phyloP scores from a whole-genome alignment of 2,888 invertebrate species.

The Anarsia innoxiella region DNA sequence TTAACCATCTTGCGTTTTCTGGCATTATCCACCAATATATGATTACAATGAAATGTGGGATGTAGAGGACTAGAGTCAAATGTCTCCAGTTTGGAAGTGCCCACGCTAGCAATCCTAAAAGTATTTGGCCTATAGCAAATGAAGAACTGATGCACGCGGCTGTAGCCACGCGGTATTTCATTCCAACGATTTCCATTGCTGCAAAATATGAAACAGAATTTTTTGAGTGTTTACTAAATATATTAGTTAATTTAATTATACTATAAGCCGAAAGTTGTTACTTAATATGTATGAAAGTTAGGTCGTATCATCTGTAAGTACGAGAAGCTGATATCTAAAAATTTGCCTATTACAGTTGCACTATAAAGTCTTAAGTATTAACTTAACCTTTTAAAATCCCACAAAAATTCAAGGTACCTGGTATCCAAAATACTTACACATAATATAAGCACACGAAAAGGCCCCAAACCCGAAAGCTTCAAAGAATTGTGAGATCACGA shows the following conservation, averaged over 20 bases:
- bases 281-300: too few relatives aligned
- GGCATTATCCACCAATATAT: constrained; percentile 58
- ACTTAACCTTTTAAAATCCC: too few relatives aligned
- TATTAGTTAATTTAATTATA: too few relatives aligned
- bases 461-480: constrained; percentile 80
- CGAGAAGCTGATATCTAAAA: too few relatives aligned
- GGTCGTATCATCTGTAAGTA: too few relatives aligned
- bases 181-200: constrained; percentile 85
- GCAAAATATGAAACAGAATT: too few relatives aligned
- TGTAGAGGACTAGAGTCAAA: constrained; percentile 77
- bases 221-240: too few relatives aligned
- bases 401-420: too few relatives aligned
- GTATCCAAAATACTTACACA: constrained; percentile 31
- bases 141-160: constrained; percentile 80
- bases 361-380: too few relatives aligned
- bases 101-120: constrained; percentile 81
- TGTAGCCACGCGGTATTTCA: constrained; percentile 79
- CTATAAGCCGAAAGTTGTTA: too few relatives aligned
- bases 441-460: constrained; percentile 80
- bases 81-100: constrained; percentile 79
- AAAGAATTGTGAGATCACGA: constrained; percentile 78
- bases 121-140: constrained; percentile 81
- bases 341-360: too few relatives aligned
- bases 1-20: constrained; percentile 83
- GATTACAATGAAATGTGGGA: constrained; percentile 77